Base-by-base conservation (phyloP, 2,113 vertebrate species). In the Ciconia stormi region DNA sequence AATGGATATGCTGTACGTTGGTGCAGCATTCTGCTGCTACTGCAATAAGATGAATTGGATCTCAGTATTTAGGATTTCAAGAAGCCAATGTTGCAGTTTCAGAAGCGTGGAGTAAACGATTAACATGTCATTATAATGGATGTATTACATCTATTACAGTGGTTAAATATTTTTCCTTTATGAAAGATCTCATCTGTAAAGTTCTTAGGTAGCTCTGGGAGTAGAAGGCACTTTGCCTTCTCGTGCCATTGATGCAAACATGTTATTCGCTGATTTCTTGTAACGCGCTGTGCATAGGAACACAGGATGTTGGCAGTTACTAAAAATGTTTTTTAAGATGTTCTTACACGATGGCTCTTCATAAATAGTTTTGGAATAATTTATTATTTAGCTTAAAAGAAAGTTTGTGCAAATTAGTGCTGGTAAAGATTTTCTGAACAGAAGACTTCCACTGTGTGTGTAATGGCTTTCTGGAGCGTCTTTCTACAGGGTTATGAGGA, bases 261-360 rank as follows among this genome's bases (percentile, higher is more conserved):
- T 0, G 7, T 34, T 13, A 74, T 84, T 91, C 89, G 26, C 61
- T 50, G 22, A 0, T 88, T 62, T 62, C 46, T 34, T 53, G 22
- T 30, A 34, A 27, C 3, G 9, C 0, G 1, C 25, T 6, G 11
- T 40, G 32, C 18, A 5, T 21, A 61, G 38, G 46, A 74, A 6
- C n/a, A 59, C 52, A 58, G 32, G 15, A 22, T 79, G 90, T 88
- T 79, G 66, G 22, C 21, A 40, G 26, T 32, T 62, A 22, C 14
- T 85, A 5, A 47, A 67, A 9, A 22, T 4, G 10, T 6, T 61
- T 84, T 82, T 32, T 10, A 79, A 63, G 38, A 36, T 67, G 13
- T 58, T 55, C 23, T 65, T 76, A n/a, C 13, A 2, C 0, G 2
- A 50, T 63, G 32, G 6, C 9, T 83, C 36, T 70, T 87, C 17